Percentiles rank a stretch among this genome's conserved stretches.
phyloP scores from a whole-genome alignment of 2,113 vertebrate genomes.

The Heterotis niloticus region DNA sequence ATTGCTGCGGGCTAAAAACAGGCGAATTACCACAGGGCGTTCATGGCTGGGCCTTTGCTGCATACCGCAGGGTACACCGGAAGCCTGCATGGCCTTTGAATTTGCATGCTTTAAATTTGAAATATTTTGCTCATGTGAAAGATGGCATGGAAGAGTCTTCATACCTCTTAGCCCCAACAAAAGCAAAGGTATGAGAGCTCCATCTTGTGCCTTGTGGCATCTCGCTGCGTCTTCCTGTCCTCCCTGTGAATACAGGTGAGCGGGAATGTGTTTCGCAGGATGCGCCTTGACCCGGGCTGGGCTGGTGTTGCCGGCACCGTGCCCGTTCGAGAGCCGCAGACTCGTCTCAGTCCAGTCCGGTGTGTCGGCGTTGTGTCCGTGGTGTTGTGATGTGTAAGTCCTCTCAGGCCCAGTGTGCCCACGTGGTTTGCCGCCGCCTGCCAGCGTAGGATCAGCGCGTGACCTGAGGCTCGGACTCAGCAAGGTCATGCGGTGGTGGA shows the following conservation, averaged over 20 bases:
- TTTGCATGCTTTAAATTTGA: constrained; percentile 7
- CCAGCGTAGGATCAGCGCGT: constrained; percentile 51
- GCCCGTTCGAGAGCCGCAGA: constrained; percentile 43
- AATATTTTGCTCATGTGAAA: constrained; percentile 11
- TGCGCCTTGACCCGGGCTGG: too few relatives aligned
- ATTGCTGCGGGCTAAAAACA: constrained; percentile 27
- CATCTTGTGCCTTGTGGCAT: neutral
- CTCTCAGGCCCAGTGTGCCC: constrained; percentile 50
- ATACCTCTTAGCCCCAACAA: neutral
- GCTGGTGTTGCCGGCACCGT: too few relatives aligned
- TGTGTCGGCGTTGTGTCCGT: constrained; percentile 72
- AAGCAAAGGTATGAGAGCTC: constrained; percentile 3
- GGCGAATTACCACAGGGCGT: neutral
- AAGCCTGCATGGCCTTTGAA: constrained; percentile 8
- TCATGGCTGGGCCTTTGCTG: neutral
- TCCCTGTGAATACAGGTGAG: neutral
- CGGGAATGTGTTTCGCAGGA: neutral
- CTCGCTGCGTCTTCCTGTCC: neutral
- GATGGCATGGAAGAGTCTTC: neutral
- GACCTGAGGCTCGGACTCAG: constrained; percentile 11
- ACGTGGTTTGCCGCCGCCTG: constrained; percentile 49
- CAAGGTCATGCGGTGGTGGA: neutral
- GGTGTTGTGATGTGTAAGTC: constrained; percentile 45
- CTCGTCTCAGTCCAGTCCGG: constrained; percentile 53
- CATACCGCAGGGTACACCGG: neutral